Base-by-base conservation (phyloP, 2,797 vertebrate genomes). In the Clarias pachynema region DNA sequence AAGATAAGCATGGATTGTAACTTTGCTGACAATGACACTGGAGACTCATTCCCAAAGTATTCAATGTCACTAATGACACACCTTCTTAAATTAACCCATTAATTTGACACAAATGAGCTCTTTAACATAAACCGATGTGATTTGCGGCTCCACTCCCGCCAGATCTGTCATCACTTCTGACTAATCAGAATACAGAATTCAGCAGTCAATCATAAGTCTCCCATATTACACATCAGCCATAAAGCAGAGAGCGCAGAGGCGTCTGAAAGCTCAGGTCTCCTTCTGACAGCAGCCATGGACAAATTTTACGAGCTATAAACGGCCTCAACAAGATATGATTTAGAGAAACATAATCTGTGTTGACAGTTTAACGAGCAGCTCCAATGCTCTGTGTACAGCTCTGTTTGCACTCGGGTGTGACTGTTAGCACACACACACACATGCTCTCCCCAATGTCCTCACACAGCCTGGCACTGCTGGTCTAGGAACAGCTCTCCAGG, bases 261-360 rank as follows among this genome's bases (percentile, higher is more conserved):
- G 6, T 49, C 26, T 73, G 70, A 78, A 81, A 79, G 57, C 79
- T 80, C 44, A 10, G 49, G 60, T 79, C 68, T 56, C 60, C 16
- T 68, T 16, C 66, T 84, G 87, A 80, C 84, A 88, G 77, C 80
- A 72, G 85, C 80, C n/a, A 18, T 62, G 63, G 65, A 68, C 57
- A 83, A 79, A 86, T 83, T 84, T 85, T 88, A 88, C 69, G 34
- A 89, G 78, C 84, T 75, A 73, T 89, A 86, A 88, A 89, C n/a
- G 68, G 73, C 57, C 69, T 82, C 73, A 87, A 80, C 24, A 0
- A 79, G 82, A 24, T 65, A 86, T 86, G 87, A 88, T 88, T 89
- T 85, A 88, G 82, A 69, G 87, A 86, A 86, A 87, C 87, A 68
- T 81, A 77, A 83, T 49, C 65, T 49, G 69, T 82, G 86, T 69